Evolutionary conservation across 2,888 invertebrate genomes (phyloP), one percentile per base, ranked within the genome.

Genomic region (Sisyra nigra): DNA sequence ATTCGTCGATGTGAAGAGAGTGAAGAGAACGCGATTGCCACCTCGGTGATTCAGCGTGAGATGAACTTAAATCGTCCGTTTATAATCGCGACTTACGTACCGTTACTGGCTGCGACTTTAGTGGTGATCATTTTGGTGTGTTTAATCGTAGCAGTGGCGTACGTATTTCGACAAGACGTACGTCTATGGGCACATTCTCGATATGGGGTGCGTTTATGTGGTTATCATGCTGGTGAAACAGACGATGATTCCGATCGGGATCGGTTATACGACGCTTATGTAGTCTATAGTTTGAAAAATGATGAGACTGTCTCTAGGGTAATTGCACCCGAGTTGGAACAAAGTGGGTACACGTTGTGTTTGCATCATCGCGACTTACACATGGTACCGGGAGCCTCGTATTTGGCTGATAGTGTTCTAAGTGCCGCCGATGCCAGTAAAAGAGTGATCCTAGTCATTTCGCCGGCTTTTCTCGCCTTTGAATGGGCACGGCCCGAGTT

Each of bases 401-500:
- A 74, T 53, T 61, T 75, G 49, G 62, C 69, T 35, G 75, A 74
- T 48, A 74, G 74, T 55, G 70, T 75, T 57, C 71, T 72, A 32
- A 71, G 74, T 47, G 72, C 74, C 42, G 67, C 72, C 39, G 73
- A 75, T 59, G 69, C 72, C 57, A 74, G 76, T 40, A 71, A 80
- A 55, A 72, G 85, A 55, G 77, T 88, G 46, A 68, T 91, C 49
- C 71, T 89, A 54, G 74, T 89, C 51, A 67, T 91, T 52, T 85
- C 87, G 1, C 80, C 81, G 53, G 74, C 77, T 54, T 84, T 88
- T 60, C 69, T 89, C 51, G 74, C 78, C 56, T 80, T 79, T 63
- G 88, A 89, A 60, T 89, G 89, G 88, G 72, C 76, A 51, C 68
- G 76, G 55, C 75, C 80, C 6, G 88, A 89, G 57, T 82, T 88